A percentile compares a stretch with the other conserved stretches of the same genome.
Evolutionary conservation across 2,113 vertebrate species (phyloP).

Genomic region (Amphiprion ocellaris): DNA sequence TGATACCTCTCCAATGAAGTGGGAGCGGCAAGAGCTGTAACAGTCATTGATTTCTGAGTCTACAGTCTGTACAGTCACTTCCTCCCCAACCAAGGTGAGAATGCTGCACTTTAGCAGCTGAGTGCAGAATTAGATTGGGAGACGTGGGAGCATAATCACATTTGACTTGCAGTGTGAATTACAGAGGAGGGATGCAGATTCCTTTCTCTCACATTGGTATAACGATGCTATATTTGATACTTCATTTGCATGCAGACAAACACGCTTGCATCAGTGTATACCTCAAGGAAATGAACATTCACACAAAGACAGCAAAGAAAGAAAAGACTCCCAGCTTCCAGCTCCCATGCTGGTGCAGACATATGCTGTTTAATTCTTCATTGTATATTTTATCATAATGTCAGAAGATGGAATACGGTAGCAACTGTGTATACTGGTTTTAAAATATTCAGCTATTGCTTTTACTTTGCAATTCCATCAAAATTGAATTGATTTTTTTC

Average conservation of each 20-base stretch:
- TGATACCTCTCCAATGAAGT: conserved; percentile 36
- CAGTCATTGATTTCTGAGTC: conserved; percentile 56
- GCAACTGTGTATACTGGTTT: conserved; percentile 13
- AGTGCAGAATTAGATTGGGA: conserved; percentile 53
- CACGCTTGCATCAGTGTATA: conserved; percentile 49
- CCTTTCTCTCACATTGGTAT: conserved; percentile 43
- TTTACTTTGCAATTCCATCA: neutral
- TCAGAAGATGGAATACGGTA: neutral
- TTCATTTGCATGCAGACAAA: conserved; percentile 68
- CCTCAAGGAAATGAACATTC: conserved; percentile 57
- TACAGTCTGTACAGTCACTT: conserved; percentile 43
- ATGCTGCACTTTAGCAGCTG: conserved; percentile 32
- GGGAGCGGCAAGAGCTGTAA: conserved; percentile 22
- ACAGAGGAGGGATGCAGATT: conserved; percentile 36
- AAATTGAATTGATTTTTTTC: neutral
- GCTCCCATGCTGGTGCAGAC: conserved; percentile 18
- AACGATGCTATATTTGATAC: conserved; percentile 61
- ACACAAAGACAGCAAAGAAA: conserved; percentile 57
- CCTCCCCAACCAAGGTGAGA: conserved; percentile 53
- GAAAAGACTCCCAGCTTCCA: conserved; percentile 33
- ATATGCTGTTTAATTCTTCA: conserved; percentile 51
- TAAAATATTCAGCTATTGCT: conserved; percentile 20
- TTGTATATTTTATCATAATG: conserved; percentile 47
- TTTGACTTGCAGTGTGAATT: conserved; percentile 69
- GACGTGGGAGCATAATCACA: conserved; percentile 67